Evolutionary conservation across 2,888 invertebrate species (phyloP).

Genomic region (Chymomyza fuscimana): DNA sequence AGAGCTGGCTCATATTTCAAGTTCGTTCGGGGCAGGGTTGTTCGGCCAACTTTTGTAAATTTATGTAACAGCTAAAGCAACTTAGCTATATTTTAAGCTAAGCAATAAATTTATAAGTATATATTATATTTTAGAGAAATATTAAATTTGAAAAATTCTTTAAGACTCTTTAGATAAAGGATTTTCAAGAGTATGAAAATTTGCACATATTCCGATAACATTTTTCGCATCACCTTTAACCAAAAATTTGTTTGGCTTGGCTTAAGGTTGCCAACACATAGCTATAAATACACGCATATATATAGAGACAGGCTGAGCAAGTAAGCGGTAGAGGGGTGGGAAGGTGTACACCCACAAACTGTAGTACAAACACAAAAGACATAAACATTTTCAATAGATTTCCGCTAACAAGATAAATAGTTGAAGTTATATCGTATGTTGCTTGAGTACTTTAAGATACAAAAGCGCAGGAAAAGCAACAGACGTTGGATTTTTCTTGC

Average conservation of each 20-base stretch:
- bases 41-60: too few relatives aligned
- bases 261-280: neutral
- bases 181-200: neutral
- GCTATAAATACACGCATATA: neutral
- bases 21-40: too few relatives aligned
- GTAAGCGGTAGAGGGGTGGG: neutral
- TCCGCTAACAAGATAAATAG: conserved; percentile 73
- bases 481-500: neutral
- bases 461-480: conserved; percentile 37
- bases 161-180: neutral
- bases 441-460: conserved; percentile 54
- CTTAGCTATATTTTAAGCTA: too few relatives aligned
- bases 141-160: too few relatives aligned
- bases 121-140: too few relatives aligned
- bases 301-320: neutral
- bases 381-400: conserved; percentile 72
- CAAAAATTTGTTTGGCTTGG: neutral
- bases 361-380: conserved; percentile 38
- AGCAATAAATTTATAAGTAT: too few relatives aligned
- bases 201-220: neutral
- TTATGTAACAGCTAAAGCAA: too few relatives aligned
- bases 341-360: neutral
- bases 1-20: too few relatives aligned
- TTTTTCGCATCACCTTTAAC: neutral
- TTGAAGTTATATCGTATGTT: conserved; percentile 43